A percentile compares a stretch with the other conserved stretches of the same genome.
These are phyloP conservation scores for Penaeus monodon DNA, from an alignment of 2,888 invertebrate genomes.

Conservation along the genomic window DNA sequence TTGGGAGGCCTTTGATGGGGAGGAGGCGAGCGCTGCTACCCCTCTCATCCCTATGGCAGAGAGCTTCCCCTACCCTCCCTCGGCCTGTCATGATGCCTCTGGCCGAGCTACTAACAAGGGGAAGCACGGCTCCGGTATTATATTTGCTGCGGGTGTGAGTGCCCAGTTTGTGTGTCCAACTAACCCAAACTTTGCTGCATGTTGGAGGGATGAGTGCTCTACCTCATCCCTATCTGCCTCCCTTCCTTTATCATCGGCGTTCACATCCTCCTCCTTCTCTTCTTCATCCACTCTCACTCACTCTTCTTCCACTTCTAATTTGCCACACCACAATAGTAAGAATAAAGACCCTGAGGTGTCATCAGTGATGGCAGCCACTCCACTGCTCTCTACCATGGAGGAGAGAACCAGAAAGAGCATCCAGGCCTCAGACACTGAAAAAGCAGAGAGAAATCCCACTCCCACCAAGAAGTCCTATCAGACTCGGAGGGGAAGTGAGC, in stretches of 20 bases:
- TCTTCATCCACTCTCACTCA: background rate
- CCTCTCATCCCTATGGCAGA: conserved; percentile 55
- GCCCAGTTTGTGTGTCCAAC: conserved; percentile 56
- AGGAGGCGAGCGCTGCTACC: conserved; percentile 46
- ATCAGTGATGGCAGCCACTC: background rate
- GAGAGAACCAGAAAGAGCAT: background rate
- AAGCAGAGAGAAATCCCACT: background rate
- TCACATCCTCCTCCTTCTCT: conserved; percentile 2
- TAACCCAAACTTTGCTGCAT: conserved; percentile 39
- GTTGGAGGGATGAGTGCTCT: conserved; percentile 19
- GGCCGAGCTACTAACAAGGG: conserved; percentile 22
- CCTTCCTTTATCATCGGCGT: background rate
- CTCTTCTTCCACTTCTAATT: background rate
- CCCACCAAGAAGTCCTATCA: background rate
- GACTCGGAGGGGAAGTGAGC: background rate
- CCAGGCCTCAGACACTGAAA: background rate
- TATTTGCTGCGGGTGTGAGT: conserved; percentile 60
- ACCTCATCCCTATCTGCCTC: background rate
- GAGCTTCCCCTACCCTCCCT: conserved; percentile 19
- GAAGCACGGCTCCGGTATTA: conserved; percentile 11
- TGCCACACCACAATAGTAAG: background rate
- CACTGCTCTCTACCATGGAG: background rate
- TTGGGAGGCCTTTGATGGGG: conserved; percentile 50
- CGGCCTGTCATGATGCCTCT: conserved; percentile 2
- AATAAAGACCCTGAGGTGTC: background rate